Conservation (phyloP, 92 coral and sea anemone species). For the Actinostola sp. region DNA sequence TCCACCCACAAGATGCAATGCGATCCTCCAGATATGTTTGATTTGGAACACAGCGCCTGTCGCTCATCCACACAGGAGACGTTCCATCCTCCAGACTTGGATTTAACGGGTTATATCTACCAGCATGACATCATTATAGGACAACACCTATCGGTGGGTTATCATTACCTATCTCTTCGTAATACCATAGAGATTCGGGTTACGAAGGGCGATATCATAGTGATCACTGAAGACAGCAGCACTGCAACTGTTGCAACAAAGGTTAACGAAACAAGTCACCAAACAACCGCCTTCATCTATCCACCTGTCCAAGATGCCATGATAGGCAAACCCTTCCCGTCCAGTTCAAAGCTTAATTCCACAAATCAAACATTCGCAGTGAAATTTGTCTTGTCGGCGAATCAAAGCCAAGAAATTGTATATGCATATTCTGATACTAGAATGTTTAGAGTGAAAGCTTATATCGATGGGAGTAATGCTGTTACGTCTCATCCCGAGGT, state of each 20-base stretch:
- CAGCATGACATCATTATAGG: slow-evolving; percentile 11
- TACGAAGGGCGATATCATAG: slow-evolving; percentile 43
- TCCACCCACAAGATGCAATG: slow-evolving; percentile 17
- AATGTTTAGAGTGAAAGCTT: not conserved
- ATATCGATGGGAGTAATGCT: not conserved
- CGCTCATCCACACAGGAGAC: not conserved
- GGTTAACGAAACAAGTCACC: not conserved
- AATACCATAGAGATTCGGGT: slow-evolving; percentile 2
- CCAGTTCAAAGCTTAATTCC: not conserved
- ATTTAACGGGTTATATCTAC: slow-evolving; percentile 2
- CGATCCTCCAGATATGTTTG: not conserved
- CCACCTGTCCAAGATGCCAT: not conserved
- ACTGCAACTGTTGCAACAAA: slow-evolving; percentile 46
- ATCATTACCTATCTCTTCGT: slow-evolving; percentile 18
- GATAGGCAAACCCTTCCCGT: not conserved
- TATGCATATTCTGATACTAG: not conserved
- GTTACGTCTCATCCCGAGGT: not conserved
- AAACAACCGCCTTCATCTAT: slow-evolving; percentile 2
- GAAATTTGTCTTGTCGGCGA: not conserved
- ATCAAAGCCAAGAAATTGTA: not conserved
- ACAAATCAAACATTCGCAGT: slow-evolving; percentile 15
- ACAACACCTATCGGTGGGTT: slow-evolving; percentile 23
- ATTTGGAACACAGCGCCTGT: slow-evolving; percentile 17
- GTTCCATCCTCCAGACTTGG: not conserved
- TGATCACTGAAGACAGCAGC: not conserved